Conservation (phyloP, 2,113 vertebrate genomes). For the Odocoileus virginianus region DNA sequence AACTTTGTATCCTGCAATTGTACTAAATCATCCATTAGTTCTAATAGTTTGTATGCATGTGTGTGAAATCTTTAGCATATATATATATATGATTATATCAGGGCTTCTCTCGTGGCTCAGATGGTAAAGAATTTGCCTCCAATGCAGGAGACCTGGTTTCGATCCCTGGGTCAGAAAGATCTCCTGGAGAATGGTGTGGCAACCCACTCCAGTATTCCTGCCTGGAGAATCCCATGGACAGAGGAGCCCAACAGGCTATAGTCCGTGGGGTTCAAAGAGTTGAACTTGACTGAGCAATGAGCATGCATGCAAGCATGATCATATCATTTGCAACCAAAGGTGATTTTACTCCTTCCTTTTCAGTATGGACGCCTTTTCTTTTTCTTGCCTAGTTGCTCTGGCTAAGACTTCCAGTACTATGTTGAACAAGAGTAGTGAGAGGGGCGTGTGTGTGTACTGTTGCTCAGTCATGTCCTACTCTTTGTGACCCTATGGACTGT, state of each 20-base stretch:
- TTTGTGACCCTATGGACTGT: neutral
- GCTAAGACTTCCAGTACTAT: neutral
- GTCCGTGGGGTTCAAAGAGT: neutral
- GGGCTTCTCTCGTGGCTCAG: neutral
- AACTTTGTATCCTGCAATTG: neutral
- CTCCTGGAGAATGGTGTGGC: neutral
- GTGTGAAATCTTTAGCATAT: neutral
- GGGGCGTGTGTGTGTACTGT: neutral
- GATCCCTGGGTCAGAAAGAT: neutral
- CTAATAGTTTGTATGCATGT: neutral
- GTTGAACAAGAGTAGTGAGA: neutral
- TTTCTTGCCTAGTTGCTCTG: neutral
- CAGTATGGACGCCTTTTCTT: neutral
- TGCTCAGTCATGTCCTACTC: neutral
- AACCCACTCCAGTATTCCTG: neutral
- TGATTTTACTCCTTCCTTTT: neutral
- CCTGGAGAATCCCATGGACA: neutral
- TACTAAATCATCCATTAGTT: neutral
- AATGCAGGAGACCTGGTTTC: neutral
- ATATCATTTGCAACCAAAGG: neutral
- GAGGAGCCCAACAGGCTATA: neutral
- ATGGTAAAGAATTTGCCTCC: neutral
- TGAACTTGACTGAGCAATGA: neutral
- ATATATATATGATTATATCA: neutral
- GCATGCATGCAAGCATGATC: neutral